A percentile compares a stretch with the other conserved stretches of the same genome.
Conservation (phyloP, 1,140 invertebrate species). For the Odontomachus brunneus region DNA sequence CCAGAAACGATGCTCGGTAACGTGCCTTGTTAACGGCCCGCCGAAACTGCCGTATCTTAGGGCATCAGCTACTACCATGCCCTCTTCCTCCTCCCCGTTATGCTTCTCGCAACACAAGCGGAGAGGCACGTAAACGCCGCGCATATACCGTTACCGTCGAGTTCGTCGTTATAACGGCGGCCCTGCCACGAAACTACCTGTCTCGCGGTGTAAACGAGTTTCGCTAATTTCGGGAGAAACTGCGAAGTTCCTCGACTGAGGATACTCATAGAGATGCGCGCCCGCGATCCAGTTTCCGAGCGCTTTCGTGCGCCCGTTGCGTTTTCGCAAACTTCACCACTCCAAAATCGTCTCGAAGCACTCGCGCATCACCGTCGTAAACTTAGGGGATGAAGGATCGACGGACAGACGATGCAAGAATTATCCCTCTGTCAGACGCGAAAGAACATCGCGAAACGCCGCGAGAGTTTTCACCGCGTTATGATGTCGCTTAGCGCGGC, state of each 20-base stretch:
- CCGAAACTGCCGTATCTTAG: constrained; percentile 46
- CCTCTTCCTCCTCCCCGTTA: not conserved
- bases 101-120: not conserved
- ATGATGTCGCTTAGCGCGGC: too few species aligned
- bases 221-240: constrained; percentile 69
- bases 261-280: constrained; percentile 47
- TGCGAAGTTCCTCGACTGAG: constrained; percentile 58
- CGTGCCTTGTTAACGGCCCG: constrained; percentile 64
- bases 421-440: not conserved
- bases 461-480: too few species aligned
- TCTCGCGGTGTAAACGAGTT: constrained; percentile 72
- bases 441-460: not conserved
- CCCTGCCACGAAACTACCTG: constrained; percentile 67
- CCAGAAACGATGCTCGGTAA: constrained; percentile 54
- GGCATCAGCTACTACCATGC: constrained; percentile 34
- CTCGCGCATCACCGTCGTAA: not conserved
- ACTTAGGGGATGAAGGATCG: not conserved
- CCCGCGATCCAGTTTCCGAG: constrained; percentile 37
- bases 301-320: constrained; percentile 10
- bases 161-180: constrained; percentile 66
- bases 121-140: constrained; percentile 2
- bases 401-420: not conserved
- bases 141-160: constrained; percentile 25
- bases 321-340: constrained; percentile 29
- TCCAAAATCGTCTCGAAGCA: constrained; percentile 18